These are phyloP conservation scores for Ornithorhynchus anatinus DNA, from an alignment of 2,113 vertebrate species.

Conservation along the genomic window DNA sequence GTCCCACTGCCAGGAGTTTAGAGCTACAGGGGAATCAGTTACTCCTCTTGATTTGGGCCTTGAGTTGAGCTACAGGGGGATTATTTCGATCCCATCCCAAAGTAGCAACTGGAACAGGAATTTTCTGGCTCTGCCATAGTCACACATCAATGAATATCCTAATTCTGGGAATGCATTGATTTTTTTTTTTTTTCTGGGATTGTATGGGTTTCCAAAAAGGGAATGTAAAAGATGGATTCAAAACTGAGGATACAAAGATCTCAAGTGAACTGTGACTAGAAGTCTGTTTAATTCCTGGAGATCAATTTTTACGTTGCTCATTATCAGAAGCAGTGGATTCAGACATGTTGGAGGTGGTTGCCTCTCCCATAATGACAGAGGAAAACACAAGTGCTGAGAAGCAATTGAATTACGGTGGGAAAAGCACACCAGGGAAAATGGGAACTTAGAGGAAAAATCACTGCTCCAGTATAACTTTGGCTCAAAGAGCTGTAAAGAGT, in stretches of 20 bases:
- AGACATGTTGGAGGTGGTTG: background rate
- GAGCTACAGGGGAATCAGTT: no score
- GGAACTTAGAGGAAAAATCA: background rate
- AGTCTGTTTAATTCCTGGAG: background rate
- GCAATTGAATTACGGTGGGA: background rate
- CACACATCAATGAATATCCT: no score
- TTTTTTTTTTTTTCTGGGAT: no score
- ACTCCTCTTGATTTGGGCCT: no score
- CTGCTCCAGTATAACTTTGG: background rate
- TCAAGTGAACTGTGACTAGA: background rate
- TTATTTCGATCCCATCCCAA: no score
- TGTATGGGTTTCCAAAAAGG: background rate
- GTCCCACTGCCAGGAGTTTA: no score
- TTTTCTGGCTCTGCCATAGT: no score
- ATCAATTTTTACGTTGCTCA: conserved; percentile 6
- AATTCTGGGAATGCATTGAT: no score
- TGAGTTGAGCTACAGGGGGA: no score
- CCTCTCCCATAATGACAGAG: background rate
- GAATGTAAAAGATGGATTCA: background rate
- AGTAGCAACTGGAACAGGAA: no score
- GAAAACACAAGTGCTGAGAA: background rate
- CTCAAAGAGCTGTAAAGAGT: background rate
- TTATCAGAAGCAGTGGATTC: background rate
- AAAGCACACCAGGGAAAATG: background rate
- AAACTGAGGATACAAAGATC: background rate